A percentile compares a stretch with the other conserved stretches of the same genome.
Conservation (phyloP, 2,888 invertebrate species). For the Caenorhabditis zanzibari region DNA sequence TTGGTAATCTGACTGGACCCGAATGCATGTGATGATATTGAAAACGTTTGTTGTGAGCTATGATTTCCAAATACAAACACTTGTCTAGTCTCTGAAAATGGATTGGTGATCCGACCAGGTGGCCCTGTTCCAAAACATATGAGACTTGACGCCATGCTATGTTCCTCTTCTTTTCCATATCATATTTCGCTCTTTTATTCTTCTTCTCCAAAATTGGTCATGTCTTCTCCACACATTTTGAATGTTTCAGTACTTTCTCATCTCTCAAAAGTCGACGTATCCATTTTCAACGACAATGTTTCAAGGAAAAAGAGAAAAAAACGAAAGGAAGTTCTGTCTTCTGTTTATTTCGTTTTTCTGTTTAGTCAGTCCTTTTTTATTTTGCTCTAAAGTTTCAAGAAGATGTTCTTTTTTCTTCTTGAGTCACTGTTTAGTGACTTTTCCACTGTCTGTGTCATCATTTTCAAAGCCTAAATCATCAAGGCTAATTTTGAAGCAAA, state of each 20-base stretch:
- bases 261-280: constrained; percentile 57
- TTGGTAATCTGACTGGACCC: constrained; percentile 57
- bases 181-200: constrained; percentile 55
- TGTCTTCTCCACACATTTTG: constrained; percentile 16
- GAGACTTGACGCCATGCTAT: constrained; percentile 21
- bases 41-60: constrained; percentile 7
- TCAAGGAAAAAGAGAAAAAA: constrained; percentile 8
- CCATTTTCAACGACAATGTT: constrained; percentile 47
- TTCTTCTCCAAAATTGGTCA: constrained; percentile 13
- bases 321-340: constrained; percentile 37
- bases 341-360: constrained; percentile 47
- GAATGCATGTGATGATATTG: constrained; percentile 44
- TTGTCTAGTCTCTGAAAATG: neutral
- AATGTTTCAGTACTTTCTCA: constrained; percentile 50
- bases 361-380: constrained; percentile 17
- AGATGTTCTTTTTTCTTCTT: constrained; percentile 8
- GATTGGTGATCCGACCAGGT: constrained; percentile 28
- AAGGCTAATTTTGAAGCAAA: no score
- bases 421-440: neutral
- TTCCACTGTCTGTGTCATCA: constrained; percentile 38
- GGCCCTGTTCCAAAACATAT: constrained; percentile 13
- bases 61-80: neutral
- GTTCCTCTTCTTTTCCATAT: constrained; percentile 36
- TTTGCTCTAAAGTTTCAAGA: neutral
- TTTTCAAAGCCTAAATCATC: neutral